A percentile compares a stretch with the other conserved stretches of the same genome.
Conservation (phyloP, 2,888 invertebrate genomes). For the Xylota segnis region DNA sequence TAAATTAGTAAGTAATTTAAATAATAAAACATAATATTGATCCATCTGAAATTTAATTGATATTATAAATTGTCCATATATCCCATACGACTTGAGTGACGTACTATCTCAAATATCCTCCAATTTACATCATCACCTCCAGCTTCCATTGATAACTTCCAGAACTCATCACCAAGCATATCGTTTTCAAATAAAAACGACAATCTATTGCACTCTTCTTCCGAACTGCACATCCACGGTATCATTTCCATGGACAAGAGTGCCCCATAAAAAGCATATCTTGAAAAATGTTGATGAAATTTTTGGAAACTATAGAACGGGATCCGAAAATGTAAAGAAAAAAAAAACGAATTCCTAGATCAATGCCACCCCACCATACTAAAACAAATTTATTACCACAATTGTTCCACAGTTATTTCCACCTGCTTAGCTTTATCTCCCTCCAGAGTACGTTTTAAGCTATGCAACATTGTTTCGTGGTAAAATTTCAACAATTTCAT, state of each 20-base stretch:
- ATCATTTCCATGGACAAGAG: constrained; percentile 81
- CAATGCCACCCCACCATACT: background rate
- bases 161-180: constrained; percentile 81
- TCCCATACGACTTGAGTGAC: constrained; percentile 82
- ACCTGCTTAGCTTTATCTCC: background rate
- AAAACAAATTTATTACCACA: constrained; percentile 18
- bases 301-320: constrained; percentile 78
- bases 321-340: constrained; percentile 6
- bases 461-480: constrained; percentile 78
- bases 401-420: background rate
- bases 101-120: constrained; percentile 79
- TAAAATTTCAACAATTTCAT: constrained; percentile 79
- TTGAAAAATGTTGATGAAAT: constrained; percentile 81
- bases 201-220: constrained; percentile 79
- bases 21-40: background rate
- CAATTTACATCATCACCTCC: constrained; percentile 81
- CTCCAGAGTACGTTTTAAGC: constrained; percentile 12
- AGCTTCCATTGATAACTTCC: constrained; percentile 79
- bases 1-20: no score
- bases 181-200: constrained; percentile 80
- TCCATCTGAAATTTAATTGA: background rate
- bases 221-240: constrained; percentile 81
- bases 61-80: constrained; percentile 80
- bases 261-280: constrained; percentile 82
- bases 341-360: background rate